Evolutionary conservation across 2,888 invertebrate species (phyloP), one percentile per base, ranked within the genome.

Genomic region (Deroplatys truncata): DNA sequence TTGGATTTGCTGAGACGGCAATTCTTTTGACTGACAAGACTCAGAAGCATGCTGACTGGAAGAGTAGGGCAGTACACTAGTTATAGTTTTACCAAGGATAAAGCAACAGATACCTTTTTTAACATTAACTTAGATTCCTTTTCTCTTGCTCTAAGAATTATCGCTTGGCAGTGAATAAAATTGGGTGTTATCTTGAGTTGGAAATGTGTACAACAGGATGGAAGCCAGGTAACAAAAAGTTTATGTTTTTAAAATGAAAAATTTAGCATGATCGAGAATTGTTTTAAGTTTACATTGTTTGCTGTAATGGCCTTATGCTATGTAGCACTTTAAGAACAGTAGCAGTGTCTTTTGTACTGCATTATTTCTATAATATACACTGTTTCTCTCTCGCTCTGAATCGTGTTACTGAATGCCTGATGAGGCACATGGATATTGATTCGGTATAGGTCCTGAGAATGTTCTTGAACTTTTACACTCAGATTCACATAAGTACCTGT

Each of bases 1-100:
- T 72, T 72, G 56, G 20, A 72, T 72, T 49, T 89, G 29, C 84
- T 56, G 86, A 86, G 85, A 85, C 28, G 86, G 86, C 84, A 86
- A 86, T 28, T 85, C 84, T 89, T 88, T 56, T 89, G 31, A 90
- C 43, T 85, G 43, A 43, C 83, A 82, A 88, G 49, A 89, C 89
- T 85, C 82, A 89, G 90, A 90, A 90, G 89, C 90, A 90, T 86
- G 88, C 31, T 83, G 90, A 90, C 89, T 90, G 90, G 90, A 90
- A 90, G 90, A 88, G 87, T 83, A 86, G 90, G 90, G 86, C 56
- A 89, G 87, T 90, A 89, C 87, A 88, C 88, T 88, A 86, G 31
- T 86, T 49, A 86, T 28, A 88, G 28, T n/a, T 29, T 89, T 72
- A 89, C 85, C 89, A 87, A 84, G 85, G 85, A 89, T 84, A 89